Evolutionary conservation across 37 sponge, comb jelly and placozoan genomes (phyloP), one percentile per base, ranked within the genome.

Genomic region (Ianthella basta): DNA sequence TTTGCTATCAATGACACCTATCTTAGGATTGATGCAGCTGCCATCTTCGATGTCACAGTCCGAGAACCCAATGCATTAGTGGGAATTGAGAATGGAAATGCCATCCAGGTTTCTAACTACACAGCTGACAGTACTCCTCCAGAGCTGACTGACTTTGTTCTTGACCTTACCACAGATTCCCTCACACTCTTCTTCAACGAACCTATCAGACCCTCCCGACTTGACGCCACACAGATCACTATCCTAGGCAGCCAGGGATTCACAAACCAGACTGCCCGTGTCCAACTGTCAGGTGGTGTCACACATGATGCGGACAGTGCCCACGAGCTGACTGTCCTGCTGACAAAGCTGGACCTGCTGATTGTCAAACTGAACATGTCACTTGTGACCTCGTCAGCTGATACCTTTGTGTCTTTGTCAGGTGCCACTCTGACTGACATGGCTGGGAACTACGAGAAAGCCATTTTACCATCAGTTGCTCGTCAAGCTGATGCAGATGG

Each of bases 101-200:
- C 94, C n/a, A 37, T 81, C 32, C 80, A 70, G 39, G 92, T 89
- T 4, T 33, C 72, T 36, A 56, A 67, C 15, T 96, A 91, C 75
- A 85, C 67, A 32, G 67, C 78, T 33, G 97, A 96, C 77, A 59
- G 37, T 0, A 94, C 97, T 38, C 23, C 55, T 40, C 97, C 97
- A 59, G 44, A 66, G 25, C 67, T 94, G 53, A 41, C 44, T 4
- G 75, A 36, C 3, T 94, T 91, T 40, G 41, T 56, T 15, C 66
- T 96, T 19, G 94, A 96, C 67, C 82, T 93, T 0, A 81, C 86
- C 15, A 35, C 79, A 4, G 91, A 96, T 23, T 59, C 67, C 3
- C 30, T 96, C 23, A 77, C 57, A 2, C 79, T 96, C n/a, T 25
- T 79, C 4, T 94, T 96, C 77, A 80, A 87, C 89, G 97, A 96